Evolutionary conservation across 1,140 invertebrate species (phyloP).

Genomic region (Rhyzopertha dominica): DNA sequence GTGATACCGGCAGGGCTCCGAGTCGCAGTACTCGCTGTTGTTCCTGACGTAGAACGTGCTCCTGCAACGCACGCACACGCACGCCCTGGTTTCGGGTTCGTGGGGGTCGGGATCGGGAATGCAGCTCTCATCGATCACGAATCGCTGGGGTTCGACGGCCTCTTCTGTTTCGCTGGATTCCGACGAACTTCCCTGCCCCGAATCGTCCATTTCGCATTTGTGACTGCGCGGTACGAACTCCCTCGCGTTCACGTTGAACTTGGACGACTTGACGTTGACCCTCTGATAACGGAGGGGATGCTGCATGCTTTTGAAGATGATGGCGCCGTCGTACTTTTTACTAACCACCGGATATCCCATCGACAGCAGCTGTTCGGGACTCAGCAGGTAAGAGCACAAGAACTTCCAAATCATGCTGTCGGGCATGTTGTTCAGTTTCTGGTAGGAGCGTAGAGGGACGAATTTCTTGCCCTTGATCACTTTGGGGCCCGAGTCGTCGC

Average conservation of each 20-base stretch:
- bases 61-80: constrained; percentile 68
- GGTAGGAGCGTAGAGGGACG: too few relatives aligned
- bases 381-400: constrained; percentile 58
- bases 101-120: constrained; percentile 14
- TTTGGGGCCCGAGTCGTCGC: constrained; percentile 35
- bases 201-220: constrained; percentile 6
- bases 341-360: constrained; percentile 70
- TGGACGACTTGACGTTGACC: constrained; percentile 16
- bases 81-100: constrained; percentile 44
- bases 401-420: constrained; percentile 42
- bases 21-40: constrained; percentile 61
- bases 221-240: constrained; percentile 55
- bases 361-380: constrained; percentile 57
- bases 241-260: constrained; percentile 58
- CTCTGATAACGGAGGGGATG: not conserved
- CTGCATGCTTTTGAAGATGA: constrained; percentile 56
- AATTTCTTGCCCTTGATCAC: too few relatives aligned
- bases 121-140: too few relatives aligned
- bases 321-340: constrained; percentile 54
- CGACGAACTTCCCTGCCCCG: constrained; percentile 44
- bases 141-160: too few relatives aligned
- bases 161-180: constrained; percentile 43
- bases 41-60: constrained; percentile 58
- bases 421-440: too few relatives aligned
- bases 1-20: constrained; percentile 73